A percentile compares a stretch with the other conserved stretches of the same genome.
Evolutionary conservation across 2,797 vertebrate species (phyloP).

Genomic region (Cygnus olor): DNA sequence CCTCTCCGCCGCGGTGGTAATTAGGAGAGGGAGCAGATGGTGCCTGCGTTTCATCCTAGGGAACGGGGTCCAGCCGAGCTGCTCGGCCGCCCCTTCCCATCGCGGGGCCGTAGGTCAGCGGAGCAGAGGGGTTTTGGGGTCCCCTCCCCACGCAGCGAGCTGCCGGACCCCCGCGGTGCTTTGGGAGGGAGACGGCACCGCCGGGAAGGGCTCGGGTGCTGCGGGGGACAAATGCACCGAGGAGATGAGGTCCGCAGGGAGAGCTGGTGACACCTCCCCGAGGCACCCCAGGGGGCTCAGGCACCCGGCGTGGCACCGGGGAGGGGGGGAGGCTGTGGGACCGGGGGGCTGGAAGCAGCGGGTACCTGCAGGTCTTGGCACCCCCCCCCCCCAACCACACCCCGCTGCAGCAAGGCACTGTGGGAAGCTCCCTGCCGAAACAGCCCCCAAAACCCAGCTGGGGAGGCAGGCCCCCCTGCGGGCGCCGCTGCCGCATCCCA

Average conservation of each 20-base stretch:
- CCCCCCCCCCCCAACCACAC: not conserved
- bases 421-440: not conserved
- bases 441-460: not conserved
- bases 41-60: conserved; percentile 60
- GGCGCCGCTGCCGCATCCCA: not conserved
- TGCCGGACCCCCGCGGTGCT: not conserved
- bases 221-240: not conserved
- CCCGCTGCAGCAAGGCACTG: not conserved
- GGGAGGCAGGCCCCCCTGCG: not conserved
- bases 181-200: not conserved
- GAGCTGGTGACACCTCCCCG: not conserved
- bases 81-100: not conserved
- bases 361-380: not conserved
- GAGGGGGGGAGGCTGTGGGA: not conserved
- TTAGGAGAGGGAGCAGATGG: conserved; percentile 68
- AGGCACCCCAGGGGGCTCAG: not conserved
- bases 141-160: not conserved
- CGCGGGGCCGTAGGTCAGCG: not conserved
- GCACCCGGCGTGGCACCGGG: accelerated
- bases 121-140: not conserved
- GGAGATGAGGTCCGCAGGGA: not conserved
- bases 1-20: conserved; percentile 26
- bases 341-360: not conserved
- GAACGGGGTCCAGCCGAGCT: conserved; percentile 20
- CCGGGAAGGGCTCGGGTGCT: not conserved